Base-by-base conservation (phyloP, 2,888 invertebrate species). In the Thereva nobilitata region DNA sequence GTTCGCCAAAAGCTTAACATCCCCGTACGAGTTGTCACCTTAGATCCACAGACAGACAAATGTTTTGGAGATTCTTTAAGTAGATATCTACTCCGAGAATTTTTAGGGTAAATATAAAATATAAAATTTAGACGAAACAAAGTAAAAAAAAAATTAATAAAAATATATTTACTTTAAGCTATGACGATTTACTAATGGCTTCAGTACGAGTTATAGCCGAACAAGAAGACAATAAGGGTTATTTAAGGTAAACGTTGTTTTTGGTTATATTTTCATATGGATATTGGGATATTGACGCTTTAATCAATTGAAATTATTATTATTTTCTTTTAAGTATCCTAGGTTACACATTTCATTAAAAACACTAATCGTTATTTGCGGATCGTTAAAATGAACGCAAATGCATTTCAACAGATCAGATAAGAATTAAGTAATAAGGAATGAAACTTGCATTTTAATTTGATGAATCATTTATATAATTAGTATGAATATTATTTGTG, bases 151-250 rank as follows among this genome's bases (percentile, higher is more conserved):
- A 3, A 41, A 23, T 44, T 64, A 8, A 12, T 44, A 4, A 42
- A 53, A 53, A 23, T 40, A 23, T 55, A 41, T 10, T 34, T 47
- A 45, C 12, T 9, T 38, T 61, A 63, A 80, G 80, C 41, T 99
- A 98, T 76, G 97, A 99, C 77, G 98, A 99, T 78, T 83, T 99
- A 68, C 84, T 99, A 2, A 96, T 98, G 94, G 92, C 97, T 0
- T 95, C 96, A 59, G 93, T 99, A 66, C 96, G 97, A 81, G 89
- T 91, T 1, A 83, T 99, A 71, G 97, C 97, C 1, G 97, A 97
- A 79, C 90, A 94, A 73, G 97, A 98, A 78, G 93, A 97, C 74
- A 96, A 97, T 80, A 97, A 97, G 82, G 98, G 97, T 10, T 95
- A 91, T 81, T 83, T 95, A 70, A 87, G 92, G 92, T 91, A 68